Evolutionary conservation across 1,140 invertebrate genomes (phyloP), one percentile per base, ranked within the genome.

Genomic region (Drosophila triauraria): DNA sequence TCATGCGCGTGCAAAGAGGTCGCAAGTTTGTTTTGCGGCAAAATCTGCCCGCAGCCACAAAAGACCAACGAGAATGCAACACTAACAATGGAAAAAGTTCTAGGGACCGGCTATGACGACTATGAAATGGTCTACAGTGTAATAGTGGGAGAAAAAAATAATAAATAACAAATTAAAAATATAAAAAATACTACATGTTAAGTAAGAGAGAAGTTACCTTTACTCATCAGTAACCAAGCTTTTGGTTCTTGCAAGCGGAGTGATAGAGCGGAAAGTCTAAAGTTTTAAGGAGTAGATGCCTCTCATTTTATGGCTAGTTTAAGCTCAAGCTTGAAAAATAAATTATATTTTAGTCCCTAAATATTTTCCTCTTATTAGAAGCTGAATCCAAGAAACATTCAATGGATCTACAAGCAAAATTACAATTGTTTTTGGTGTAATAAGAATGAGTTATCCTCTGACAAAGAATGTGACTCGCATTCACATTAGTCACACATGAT

Each of bases 21-120:
- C 54, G 30, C 67, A 59, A 74, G 70, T 74, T 74, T 74, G 54
- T 74, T 40, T 48, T 60, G 67, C 68, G 70, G 68, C 67, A 38
- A 60, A 64, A 56, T 51, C 64, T 62, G 48, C 48, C 62, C 20
- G 46, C 61, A 56, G 63, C 67, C 67, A 72, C 67, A 74, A 74
- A 74, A 72, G 70, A 25, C 70, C 27, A 72, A 51, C 38, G 38
- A 15, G 67, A 72, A 40, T 60, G 68, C 70, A 74, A 72, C 69
- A 72, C 13, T 60, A 50, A 59, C 68, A 72, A 72, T 38, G 44
- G 23, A 12, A 46, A n/a, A 51, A 61, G 27, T 65, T 65, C 23
- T n/a, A 35, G 27, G 13, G 23, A 13, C 10, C 30, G 46, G 67
- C 54, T 5, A 17, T 43, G 30, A 17, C 30, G 46, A 71, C 38